phyloP scores from a whole-genome alignment of 2,113 vertebrate genomes.

The Myiagra hebetior region DNA sequence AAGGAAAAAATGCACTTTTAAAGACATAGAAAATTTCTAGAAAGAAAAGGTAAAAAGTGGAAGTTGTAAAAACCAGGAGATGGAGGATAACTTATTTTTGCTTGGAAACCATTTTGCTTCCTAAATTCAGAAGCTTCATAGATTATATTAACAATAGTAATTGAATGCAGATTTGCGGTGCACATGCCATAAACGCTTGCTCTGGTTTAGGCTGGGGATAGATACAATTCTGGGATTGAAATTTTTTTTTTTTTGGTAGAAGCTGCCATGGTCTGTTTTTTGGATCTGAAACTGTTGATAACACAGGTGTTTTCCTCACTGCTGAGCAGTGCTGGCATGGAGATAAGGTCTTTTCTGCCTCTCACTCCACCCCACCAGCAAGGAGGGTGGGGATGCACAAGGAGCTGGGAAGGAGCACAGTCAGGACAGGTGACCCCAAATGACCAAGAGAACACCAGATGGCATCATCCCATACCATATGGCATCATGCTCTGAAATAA shows the following conservation, averaged over 20 bases:
- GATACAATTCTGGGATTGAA: background rate
- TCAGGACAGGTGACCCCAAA: background rate
- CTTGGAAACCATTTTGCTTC: background rate
- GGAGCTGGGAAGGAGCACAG: background rate
- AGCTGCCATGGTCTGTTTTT: accelerated
- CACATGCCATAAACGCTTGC: background rate
- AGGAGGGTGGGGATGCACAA: background rate
- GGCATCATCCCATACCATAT: accelerated
- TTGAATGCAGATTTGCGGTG: background rate
- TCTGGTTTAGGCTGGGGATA: background rate
- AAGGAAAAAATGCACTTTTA: background rate
- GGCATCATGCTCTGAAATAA: background rate
- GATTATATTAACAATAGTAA: background rate
- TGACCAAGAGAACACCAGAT: background rate
- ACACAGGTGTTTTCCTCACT: background rate
- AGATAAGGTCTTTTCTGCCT: background rate
- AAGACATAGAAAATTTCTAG: background rate
- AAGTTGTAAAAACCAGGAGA: background rate
- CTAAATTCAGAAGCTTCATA: background rate
- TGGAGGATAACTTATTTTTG: background rate
- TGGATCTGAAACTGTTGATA: background rate
- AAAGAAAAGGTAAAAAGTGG: background rate
- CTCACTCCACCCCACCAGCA: accelerated
- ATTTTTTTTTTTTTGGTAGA: background rate
- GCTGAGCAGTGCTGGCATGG: background rate